Percentiles rank a stretch among this genome's conserved stretches.
Conservation (phyloP, 2,888 invertebrate genomes). For the Aphidius colemani region DNA sequence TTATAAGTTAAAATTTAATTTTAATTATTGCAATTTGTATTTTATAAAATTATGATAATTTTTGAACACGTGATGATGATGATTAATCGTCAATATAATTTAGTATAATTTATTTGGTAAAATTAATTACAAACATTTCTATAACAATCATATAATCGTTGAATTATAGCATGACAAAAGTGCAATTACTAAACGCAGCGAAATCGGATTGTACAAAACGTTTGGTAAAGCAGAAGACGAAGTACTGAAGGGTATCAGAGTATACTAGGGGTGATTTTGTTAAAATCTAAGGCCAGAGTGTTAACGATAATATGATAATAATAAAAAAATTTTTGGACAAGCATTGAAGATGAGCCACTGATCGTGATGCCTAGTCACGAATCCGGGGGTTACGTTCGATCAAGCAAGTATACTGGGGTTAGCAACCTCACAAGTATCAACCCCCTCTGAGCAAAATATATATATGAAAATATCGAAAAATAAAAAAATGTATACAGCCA, state of each 20-base stretch:
- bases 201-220: constrained; percentile 27
- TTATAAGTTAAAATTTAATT: no score
- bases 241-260: constrained; percentile 2
- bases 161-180: background rate
- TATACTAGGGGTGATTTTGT: background rate
- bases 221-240: constrained; percentile 16
- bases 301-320: constrained; percentile 51
- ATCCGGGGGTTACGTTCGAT: constrained; percentile 46
- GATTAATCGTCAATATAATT: no score
- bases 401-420: constrained; percentile 34
- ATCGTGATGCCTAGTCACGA: constrained; percentile 52
- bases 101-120: no score
- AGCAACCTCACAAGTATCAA: constrained; percentile 15
- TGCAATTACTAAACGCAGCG: constrained; percentile 11
- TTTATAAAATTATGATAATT: no score
- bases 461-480: background rate
- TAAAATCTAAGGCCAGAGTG: constrained; percentile 32
- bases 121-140: no score
- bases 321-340: constrained; percentile 36
- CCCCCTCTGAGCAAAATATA: constrained; percentile 5
- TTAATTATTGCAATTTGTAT: no score
- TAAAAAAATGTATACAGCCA: constrained; percentile 19
- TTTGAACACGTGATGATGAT: no score
- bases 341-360: constrained; percentile 45
- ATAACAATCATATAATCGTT: no score